Conservation (phyloP, 2,113 vertebrate species). For the Rafetus swinhoei region DNA sequence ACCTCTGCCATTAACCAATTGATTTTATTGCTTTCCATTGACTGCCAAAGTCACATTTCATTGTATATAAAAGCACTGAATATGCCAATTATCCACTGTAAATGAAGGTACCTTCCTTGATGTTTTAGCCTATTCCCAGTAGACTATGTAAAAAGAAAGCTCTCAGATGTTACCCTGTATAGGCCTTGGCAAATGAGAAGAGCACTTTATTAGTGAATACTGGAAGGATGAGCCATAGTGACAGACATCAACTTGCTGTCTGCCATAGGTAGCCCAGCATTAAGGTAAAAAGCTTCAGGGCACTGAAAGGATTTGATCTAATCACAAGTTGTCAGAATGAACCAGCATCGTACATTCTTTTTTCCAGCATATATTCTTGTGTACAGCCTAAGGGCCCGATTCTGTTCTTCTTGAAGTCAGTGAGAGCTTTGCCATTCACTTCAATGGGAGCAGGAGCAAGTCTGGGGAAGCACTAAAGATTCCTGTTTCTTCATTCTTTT, state of each 20-base stretch:
- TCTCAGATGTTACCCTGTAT: not conserved
- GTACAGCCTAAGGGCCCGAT: conserved; percentile 65
- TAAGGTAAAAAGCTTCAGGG: conserved; percentile 64
- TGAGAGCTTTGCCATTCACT: conserved; percentile 32
- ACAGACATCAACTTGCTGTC: conserved; percentile 57
- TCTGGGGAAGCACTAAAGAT: not conserved
- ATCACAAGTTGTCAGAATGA: conserved; percentile 59
- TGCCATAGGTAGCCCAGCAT: conserved; percentile 64
- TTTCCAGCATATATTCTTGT: conserved; percentile 57
- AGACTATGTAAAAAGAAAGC: conserved; percentile 25
- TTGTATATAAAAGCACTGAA: conserved; percentile 3
- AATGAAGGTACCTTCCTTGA: conserved; percentile 36
- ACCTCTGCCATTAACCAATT: not conserved
- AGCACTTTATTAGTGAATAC: conserved; percentile 3
- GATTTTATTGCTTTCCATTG: not conserved
- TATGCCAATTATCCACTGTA: conserved; percentile 26
- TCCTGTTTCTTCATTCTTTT: not conserved
- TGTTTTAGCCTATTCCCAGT: conserved; percentile 7
- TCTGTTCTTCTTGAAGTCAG: conserved; percentile 57
- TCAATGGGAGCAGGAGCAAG: not conserved
- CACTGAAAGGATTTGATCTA: conserved; percentile 69
- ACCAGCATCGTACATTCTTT: conserved; percentile 44
- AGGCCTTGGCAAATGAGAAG: not conserved
- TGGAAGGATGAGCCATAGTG: conserved; percentile 59
- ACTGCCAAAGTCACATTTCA: conserved; percentile 31